phyloP scores from a whole-genome alignment of 2,113 vertebrate species.

The Arothron firmamentum region DNA sequence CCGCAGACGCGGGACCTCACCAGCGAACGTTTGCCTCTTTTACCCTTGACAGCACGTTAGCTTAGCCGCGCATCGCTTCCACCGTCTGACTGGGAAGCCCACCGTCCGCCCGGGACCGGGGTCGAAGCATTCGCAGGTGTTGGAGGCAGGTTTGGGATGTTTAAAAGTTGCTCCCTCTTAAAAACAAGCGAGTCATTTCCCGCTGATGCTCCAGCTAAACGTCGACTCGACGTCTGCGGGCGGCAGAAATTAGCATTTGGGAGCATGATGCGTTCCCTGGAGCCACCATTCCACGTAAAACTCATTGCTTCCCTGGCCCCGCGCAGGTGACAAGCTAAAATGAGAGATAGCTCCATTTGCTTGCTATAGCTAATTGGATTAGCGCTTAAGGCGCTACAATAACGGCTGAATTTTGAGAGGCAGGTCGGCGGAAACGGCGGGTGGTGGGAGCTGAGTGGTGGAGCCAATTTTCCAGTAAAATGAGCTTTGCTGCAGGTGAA shows the following conservation, averaged over 20 bases:
- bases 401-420: constrained; percentile 61
- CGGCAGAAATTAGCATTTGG: constrained; percentile 27
- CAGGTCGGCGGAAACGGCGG: constrained; percentile 48
- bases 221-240: constrained; percentile 23
- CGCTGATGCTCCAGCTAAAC: constrained; percentile 30
- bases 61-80: no score
- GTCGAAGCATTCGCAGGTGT: constrained; percentile 14
- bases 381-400: constrained; percentile 64
- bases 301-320: constrained; percentile 20
- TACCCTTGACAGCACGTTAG: no score
- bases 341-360: constrained; percentile 70
- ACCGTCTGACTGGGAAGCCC: no score
- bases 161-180: constrained; percentile 10
- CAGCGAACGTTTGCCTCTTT: no score
- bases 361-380: constrained; percentile 74
- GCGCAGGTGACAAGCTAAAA: constrained; percentile 61
- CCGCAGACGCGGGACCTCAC: constrained; percentile 12
- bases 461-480: constrained; percentile 69
- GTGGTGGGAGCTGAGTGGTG: constrained; percentile 41
- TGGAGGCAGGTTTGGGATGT: constrained; percentile 14
- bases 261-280: constrained; percentile 25
- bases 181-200: constrained; percentile 26
- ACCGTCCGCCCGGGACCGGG: not conserved
- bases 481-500: constrained; percentile 69
- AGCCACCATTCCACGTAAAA: constrained; percentile 50